Percentiles rank a stretch among this genome's conserved stretches.
Evolutionary conservation across 2,888 invertebrate species (phyloP).

Genomic region (Trisateles emortualis): DNA sequence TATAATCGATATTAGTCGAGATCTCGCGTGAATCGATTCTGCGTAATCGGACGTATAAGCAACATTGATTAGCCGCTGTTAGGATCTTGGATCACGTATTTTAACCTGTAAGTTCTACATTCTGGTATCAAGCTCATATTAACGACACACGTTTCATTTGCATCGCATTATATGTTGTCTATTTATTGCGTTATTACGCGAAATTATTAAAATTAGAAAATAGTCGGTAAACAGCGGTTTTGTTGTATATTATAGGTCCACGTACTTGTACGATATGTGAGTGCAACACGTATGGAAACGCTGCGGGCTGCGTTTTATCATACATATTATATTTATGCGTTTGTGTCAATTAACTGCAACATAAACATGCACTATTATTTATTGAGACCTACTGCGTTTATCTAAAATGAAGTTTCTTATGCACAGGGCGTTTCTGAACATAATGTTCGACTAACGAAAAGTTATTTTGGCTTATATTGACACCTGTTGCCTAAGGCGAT

Average conservation of each 20-base stretch:
- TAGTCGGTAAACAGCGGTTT: conserved; percentile 69
- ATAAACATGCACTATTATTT: conserved; percentile 47
- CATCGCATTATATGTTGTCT: conserved; percentile 72
- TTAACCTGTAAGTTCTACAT: conserved; percentile 60
- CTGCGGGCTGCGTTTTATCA: conserved; percentile 57
- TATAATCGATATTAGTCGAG: conserved; percentile 78
- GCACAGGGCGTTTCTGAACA: conserved; percentile 14
- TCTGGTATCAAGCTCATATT: conserved; percentile 56
- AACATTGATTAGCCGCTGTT: conserved; percentile 73
- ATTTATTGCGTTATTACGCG: conserved; percentile 71
- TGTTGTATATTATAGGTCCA: conserved; percentile 55
- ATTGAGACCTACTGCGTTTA: conserved; percentile 33
- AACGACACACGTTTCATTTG: conserved; percentile 72
- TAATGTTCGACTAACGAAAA: conserved; percentile 26
- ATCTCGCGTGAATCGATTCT: conserved; percentile 74
- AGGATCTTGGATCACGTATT: conserved; percentile 65
- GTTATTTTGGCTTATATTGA: conserved; percentile 19
- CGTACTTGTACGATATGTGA: conserved; percentile 49
- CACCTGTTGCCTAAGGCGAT: conserved; percentile 44
- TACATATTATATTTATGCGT: conserved; percentile 57
- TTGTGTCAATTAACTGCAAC: conserved; percentile 58
- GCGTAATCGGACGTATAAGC: conserved; percentile 71
- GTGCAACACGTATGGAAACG: conserved; percentile 54
- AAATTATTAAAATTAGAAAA: conserved; percentile 76
- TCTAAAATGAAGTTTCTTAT: conserved; percentile 23